These are phyloP conservation scores for Ondatra zibethicus DNA, from an alignment of 2,113 vertebrate genomes.

Conservation along the genomic window DNA sequence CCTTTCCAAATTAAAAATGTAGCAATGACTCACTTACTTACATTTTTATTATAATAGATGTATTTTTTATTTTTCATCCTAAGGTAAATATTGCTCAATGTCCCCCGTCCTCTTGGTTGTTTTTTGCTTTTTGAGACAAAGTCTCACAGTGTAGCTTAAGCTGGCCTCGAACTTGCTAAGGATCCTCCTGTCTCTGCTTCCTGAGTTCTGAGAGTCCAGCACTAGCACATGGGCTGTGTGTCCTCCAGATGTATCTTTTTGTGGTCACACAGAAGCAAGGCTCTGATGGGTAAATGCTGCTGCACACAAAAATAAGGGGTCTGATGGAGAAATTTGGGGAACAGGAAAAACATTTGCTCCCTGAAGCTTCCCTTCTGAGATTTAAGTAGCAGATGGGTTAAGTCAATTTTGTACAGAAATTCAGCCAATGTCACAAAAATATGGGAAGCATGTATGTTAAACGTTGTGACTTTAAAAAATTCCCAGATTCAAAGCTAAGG, in stretches of 20 bases:
- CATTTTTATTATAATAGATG: not conserved
- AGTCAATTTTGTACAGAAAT: slow-evolving; percentile 32
- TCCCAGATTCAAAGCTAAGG: not conserved
- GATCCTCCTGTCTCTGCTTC: not conserved
- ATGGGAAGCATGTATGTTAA: not conserved
- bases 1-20: not conserved
- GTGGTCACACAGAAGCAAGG: not conserved
- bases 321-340: not conserved
- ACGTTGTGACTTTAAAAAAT: not conserved
- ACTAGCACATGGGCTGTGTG: not conserved
- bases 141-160: not conserved
- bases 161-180: not conserved
- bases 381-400: not conserved
- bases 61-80: not conserved
- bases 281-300: no score
- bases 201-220: not conserved
- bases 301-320: not conserved
- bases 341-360: not conserved
- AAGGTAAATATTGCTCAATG: not conserved
- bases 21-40: not conserved
- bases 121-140: not conserved
- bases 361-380: not conserved
- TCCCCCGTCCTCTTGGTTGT: not conserved
- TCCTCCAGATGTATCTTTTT: not conserved
- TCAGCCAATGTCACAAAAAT: not conserved